Conservation (phyloP, 2,797 vertebrate genomes). For the Acanthurus tractus region DNA sequence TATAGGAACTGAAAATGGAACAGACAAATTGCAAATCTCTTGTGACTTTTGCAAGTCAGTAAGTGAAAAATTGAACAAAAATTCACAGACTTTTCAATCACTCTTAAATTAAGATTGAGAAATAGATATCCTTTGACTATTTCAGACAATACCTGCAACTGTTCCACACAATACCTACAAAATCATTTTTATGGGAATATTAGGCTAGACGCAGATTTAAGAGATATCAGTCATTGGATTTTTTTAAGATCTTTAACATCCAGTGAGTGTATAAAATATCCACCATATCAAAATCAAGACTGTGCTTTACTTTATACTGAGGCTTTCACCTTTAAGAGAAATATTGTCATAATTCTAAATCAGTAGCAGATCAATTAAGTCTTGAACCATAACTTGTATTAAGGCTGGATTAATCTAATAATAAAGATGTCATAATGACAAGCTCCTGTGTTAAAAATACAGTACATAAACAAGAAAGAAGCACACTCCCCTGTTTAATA, state of each 20-base stretch:
- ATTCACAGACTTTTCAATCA: neutral
- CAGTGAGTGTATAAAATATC: neutral
- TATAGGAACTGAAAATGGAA: neutral
- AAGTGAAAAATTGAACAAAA: constrained; percentile 6
- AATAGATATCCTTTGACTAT: neutral
- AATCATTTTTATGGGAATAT: neutral
- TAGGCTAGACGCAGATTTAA: neutral
- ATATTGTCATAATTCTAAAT: neutral
- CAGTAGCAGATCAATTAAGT: neutral
- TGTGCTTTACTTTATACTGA: neutral
- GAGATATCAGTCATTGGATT: neutral
- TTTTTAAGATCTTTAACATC: neutral
- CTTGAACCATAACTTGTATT: constrained; percentile 2
- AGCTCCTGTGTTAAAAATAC: constrained; percentile 8
- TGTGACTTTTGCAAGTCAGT: constrained; percentile 8
- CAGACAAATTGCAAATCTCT: neutral
- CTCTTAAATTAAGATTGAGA: neutral
- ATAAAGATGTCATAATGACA: neutral
- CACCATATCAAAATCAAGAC: neutral
- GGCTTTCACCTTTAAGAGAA: neutral
- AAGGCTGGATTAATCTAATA: constrained; percentile 5
- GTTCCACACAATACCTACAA: too few species aligned
- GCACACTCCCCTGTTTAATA: constrained; percentile 11
- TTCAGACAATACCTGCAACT: neutral
- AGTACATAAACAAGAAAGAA: constrained; percentile 33